Percentiles rank a stretch among this genome's conserved stretches.
phyloP scores from a whole-genome alignment of 2,113 vertebrate genomes.

The Tylochromis polylepis region DNA sequence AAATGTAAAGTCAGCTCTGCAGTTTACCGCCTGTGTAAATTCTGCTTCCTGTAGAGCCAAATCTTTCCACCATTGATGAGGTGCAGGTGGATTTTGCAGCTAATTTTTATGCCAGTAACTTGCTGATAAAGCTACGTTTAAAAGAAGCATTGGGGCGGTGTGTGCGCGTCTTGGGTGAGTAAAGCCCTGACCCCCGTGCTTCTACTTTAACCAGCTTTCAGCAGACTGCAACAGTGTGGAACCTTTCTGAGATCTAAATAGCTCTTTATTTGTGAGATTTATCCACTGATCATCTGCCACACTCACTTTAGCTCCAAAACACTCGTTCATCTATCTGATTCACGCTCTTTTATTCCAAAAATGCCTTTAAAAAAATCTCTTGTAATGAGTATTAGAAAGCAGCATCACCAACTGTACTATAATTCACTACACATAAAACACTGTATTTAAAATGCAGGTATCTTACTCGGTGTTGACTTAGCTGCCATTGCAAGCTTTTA shows the following conservation, averaged over 20 bases:
- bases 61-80: neutral
- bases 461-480: neutral
- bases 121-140: neutral
- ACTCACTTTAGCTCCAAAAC: neutral
- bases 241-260: neutral
- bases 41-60: neutral
- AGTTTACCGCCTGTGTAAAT: neutral
- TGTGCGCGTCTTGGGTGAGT: neutral
- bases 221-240: conserved; percentile 21
- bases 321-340: neutral
- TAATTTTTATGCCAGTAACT: conserved; percentile 3
- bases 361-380: neutral
- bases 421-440: neutral
- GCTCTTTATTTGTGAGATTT: neutral
- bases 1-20: neutral
- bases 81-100: conserved; percentile 71
- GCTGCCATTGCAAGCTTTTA: neutral
- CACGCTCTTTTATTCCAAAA: neutral
- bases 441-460: neutral
- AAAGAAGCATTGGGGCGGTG: neutral
- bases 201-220: neutral
- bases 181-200: neutral
- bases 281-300: neutral
- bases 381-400: neutral
- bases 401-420: neutral